A percentile compares a stretch with the other conserved stretches of the same genome.
Evolutionary conservation across 1,140 invertebrate genomes (phyloP).

Genomic region (Drosophila guanche): DNA sequence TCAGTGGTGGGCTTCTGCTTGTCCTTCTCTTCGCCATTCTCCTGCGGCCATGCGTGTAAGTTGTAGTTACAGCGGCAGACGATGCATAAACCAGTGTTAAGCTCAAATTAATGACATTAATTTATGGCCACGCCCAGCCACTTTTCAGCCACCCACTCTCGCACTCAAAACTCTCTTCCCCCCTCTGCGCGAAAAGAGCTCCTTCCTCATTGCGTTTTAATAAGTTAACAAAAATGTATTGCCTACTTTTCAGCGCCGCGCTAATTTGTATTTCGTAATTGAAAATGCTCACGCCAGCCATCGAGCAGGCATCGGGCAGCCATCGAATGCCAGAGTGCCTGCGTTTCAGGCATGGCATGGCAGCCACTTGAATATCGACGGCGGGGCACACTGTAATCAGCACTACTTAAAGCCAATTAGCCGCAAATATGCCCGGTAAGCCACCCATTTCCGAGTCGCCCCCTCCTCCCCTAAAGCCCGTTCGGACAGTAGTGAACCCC

Average conservation of each 20-base stretch:
- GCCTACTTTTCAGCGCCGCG: slow-evolving; percentile 51
- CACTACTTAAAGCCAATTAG: slow-evolving; percentile 80
- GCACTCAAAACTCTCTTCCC: not conserved
- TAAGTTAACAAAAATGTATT: slow-evolving; percentile 78
- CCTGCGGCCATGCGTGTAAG: slow-evolving; percentile 54
- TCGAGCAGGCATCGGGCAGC: not conserved
- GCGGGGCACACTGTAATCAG: slow-evolving; percentile 66
- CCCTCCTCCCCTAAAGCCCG: no score
- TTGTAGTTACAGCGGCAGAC: slow-evolving; percentile 61
- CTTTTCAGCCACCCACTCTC: not conserved
- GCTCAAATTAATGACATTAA: slow-evolving; percentile 78
- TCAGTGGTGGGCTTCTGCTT: slow-evolving; percentile 19
- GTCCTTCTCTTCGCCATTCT: not conserved
- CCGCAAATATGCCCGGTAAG: slow-evolving; percentile 79
- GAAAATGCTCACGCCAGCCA: slow-evolving; percentile 55
- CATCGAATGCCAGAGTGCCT: no score
- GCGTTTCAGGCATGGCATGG: no score
- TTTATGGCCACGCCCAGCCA: slow-evolving; percentile 55
- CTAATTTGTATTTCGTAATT: slow-evolving; percentile 81
- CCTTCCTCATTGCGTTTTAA: slow-evolving; percentile 56
- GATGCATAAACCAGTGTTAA: slow-evolving; percentile 78
- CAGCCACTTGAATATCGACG: slow-evolving; percentile 53
- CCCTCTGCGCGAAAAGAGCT: not conserved
- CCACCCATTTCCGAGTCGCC: slow-evolving; percentile 8
- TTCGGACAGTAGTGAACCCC: no score